These are phyloP conservation scores for Noturus placidus DNA, from an alignment of 2,113 vertebrate species.

Conservation along the genomic window DNA sequence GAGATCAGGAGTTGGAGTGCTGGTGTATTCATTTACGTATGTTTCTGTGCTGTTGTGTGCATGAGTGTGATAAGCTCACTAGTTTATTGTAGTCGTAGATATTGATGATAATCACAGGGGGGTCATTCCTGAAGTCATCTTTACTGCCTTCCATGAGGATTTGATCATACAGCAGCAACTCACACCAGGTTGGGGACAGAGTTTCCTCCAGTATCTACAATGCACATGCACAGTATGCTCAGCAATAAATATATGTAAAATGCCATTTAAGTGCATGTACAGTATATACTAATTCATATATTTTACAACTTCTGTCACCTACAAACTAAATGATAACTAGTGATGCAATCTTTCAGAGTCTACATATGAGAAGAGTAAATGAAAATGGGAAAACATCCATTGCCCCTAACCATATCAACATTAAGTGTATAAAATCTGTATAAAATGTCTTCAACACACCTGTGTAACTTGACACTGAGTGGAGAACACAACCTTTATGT, in stretches of 20 bases:
- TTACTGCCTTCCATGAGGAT: constrained; percentile 84
- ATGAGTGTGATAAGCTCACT: constrained; percentile 65
- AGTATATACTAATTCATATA: not conserved
- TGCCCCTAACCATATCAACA: not conserved
- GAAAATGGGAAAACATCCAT: not conserved
- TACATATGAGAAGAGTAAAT: not conserved
- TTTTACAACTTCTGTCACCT: not conserved
- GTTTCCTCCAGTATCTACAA: constrained; percentile 81
- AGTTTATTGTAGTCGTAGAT: constrained; percentile 83
- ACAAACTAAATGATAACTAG: not conserved
- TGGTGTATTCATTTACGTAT: not conserved
- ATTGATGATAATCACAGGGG: constrained; percentile 81
- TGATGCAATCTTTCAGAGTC: not conserved
- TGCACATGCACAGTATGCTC: not conserved
- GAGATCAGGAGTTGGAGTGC: no score
- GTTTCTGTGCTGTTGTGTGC: not conserved
- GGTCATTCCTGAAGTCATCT: constrained; percentile 82
- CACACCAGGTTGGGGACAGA: constrained; percentile 87
- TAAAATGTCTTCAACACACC: constrained; percentile 66
- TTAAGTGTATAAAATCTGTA: not conserved
- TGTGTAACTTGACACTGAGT: constrained; percentile 84
- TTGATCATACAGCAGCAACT: constrained; percentile 86
- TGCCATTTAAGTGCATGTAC: not conserved
- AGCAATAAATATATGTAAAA: not conserved
- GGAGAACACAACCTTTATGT: constrained; percentile 84